Evolutionary conservation across 2,888 invertebrate genomes (phyloP).

Genomic region (Rhaphigaster nebulosa): DNA sequence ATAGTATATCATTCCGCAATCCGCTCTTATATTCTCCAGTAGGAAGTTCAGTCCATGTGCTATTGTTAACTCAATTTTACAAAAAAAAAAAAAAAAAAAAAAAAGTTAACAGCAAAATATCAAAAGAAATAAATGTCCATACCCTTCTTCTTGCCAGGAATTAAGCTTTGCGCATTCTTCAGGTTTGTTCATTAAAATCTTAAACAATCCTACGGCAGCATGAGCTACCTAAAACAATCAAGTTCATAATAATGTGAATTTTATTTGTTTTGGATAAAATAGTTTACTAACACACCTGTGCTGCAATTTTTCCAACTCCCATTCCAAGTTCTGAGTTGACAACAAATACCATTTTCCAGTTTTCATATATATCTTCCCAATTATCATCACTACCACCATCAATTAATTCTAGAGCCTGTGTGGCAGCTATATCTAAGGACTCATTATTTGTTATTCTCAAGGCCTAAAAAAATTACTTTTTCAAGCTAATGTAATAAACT

Average conservation of each 20-base stretch:
- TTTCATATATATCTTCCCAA: slow-evolving; percentile 67
- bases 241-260: neutral
- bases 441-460: slow-evolving; percentile 60
- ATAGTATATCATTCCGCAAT: neutral
- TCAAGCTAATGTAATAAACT: neutral
- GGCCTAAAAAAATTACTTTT: slow-evolving; percentile 57
- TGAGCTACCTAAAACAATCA: slow-evolving; percentile 71
- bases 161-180: slow-evolving; percentile 40
- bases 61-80: neutral
- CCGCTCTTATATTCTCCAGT: neutral
- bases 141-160: slow-evolving; percentile 60
- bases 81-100: neutral
- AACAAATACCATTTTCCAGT: slow-evolving; percentile 77
- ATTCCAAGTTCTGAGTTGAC: slow-evolving; percentile 75
- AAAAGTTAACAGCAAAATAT: neutral
- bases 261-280: neutral
- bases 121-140: neutral
- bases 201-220: slow-evolving; percentile 74
- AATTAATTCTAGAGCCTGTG: slow-evolving; percentile 60
- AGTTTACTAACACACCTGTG: slow-evolving; percentile 70
- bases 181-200: slow-evolving; percentile 69
- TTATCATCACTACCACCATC: slow-evolving; percentile 66
- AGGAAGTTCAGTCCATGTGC: neutral
- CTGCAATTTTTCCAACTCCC: slow-evolving; percentile 75
- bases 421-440: slow-evolving; percentile 62